Percentiles rank a stretch among this genome's conserved stretches.
Evolutionary conservation across 1,140 invertebrate genomes (phyloP).

Genomic region (Scaptodrosophila lebanonensis): DNA sequence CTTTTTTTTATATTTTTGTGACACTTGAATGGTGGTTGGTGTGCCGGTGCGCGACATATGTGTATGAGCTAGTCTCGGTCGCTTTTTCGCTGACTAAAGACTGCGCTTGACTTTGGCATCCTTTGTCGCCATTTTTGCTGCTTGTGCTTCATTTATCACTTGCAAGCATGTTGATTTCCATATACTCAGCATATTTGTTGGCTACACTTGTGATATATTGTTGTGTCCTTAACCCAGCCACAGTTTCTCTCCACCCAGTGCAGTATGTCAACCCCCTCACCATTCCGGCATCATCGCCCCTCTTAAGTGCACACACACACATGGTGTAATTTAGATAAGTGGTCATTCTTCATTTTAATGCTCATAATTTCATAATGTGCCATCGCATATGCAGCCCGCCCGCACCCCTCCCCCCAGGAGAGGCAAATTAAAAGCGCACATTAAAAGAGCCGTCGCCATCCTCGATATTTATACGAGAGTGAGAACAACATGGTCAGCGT

Average conservation of each 20-base stretch:
- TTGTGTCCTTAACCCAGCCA: constrained; percentile 54
- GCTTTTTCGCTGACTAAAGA: not conserved
- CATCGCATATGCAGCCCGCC: constrained; percentile 54
- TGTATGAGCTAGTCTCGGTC: constrained; percentile 12
- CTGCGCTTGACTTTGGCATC: constrained; percentile 15
- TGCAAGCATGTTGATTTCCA: constrained; percentile 48
- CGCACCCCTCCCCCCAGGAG: not conserved
- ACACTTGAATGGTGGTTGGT: constrained; percentile 15
- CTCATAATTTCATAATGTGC: constrained; percentile 77
- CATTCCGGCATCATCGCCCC: not conserved
- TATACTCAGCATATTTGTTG: constrained; percentile 69
- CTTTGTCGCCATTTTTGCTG: constrained; percentile 59
- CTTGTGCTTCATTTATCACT: constrained; percentile 68
- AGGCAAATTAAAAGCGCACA: constrained; percentile 55
- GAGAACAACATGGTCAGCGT: constrained; percentile 69
- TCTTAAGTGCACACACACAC: constrained; percentile 27
- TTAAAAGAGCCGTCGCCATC: constrained; percentile 27
- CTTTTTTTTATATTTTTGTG: constrained; percentile 19
- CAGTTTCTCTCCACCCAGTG: constrained; percentile 28
- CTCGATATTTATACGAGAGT: constrained; percentile 6
- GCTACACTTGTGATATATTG: constrained; percentile 54
- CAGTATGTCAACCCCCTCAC: constrained; percentile 44
- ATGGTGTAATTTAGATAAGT: constrained; percentile 77
- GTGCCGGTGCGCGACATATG: constrained; percentile 35
- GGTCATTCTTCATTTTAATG: constrained; percentile 77